Conservation (phyloP, 1,140 invertebrate genomes). For the Galleria mellonella region DNA sequence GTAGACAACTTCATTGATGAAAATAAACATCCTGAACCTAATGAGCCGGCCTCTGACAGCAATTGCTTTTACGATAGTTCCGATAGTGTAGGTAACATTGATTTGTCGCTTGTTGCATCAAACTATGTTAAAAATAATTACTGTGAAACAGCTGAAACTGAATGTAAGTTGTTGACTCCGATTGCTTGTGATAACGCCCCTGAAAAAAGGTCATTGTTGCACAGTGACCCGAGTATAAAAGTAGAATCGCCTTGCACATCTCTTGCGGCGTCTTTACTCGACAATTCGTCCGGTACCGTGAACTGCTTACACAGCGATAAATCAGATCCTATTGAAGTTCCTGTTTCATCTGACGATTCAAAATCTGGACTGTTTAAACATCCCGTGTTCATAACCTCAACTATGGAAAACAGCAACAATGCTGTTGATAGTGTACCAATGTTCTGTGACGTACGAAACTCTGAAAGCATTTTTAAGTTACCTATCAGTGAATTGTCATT, state of each 20-base stretch:
- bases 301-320: constrained; percentile 45
- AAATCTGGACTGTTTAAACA: constrained; percentile 41
- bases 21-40: constrained; percentile 20
- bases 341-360: constrained; percentile 47
- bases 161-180: constrained; percentile 26
- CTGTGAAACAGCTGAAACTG: constrained; percentile 26
- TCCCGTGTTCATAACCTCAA: constrained; percentile 58
- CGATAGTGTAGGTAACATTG: constrained; percentile 48
- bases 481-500: constrained; percentile 66
- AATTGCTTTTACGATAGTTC: constrained; percentile 41
- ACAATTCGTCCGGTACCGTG: constrained; percentile 36
- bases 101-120: constrained; percentile 39
- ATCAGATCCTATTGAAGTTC: constrained; percentile 35
- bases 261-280: constrained; percentile 30
- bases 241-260: constrained; percentile 31
- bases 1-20: constrained; percentile 38
- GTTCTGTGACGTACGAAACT: constrained; percentile 42
- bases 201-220: constrained; percentile 29
- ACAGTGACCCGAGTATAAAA: constrained; percentile 31
- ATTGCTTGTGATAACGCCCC: constrained; percentile 21
- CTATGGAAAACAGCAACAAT: constrained; percentile 73
- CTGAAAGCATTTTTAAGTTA: constrained; percentile 59
- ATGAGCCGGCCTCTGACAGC: constrained; percentile 21
- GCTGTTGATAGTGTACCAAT: constrained; percentile 61
- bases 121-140: constrained; percentile 36